Evolutionary conservation across 2,113 vertebrate genomes (phyloP).

Genomic region (Alethe diademata): DNA sequence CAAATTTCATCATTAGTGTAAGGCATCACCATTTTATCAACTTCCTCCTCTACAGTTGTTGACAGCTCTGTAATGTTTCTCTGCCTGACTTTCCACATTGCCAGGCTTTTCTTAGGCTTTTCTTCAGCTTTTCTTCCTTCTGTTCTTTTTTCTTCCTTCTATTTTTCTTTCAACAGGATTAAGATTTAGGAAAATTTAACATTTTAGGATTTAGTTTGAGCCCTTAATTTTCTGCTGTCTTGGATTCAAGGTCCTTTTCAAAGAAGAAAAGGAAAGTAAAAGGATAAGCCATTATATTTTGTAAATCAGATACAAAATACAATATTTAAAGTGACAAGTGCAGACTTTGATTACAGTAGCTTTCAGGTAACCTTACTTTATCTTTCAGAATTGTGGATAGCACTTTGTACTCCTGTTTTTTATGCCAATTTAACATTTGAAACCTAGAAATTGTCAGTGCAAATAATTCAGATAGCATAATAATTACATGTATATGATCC

Average conservation of each 20-base stretch:
- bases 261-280: not conserved
- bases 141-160: not conserved
- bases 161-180: not conserved
- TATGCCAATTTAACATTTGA: not conserved
- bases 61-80: not conserved
- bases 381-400: not conserved
- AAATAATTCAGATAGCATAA: not conserved
- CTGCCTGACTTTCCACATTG: not conserved
- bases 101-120: not conserved
- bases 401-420: not conserved
- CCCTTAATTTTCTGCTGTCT: not conserved
- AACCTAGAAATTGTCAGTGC: not conserved
- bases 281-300: not conserved
- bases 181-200: not conserved
- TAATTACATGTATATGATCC: not conserved
- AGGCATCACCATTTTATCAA: not conserved
- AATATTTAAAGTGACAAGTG: not conserved
- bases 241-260: not conserved
- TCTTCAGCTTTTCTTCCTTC: not conserved
- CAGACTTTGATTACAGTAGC: not conserved
- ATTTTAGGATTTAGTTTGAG: not conserved
- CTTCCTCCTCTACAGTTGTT: not conserved
- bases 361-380: not conserved
- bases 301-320: not conserved
- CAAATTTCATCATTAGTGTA: not conserved